Percentiles rank a stretch among this genome's conserved stretches.
Conservation (phyloP, 2,797 vertebrate genomes). For the Protonibea diacanthus region DNA sequence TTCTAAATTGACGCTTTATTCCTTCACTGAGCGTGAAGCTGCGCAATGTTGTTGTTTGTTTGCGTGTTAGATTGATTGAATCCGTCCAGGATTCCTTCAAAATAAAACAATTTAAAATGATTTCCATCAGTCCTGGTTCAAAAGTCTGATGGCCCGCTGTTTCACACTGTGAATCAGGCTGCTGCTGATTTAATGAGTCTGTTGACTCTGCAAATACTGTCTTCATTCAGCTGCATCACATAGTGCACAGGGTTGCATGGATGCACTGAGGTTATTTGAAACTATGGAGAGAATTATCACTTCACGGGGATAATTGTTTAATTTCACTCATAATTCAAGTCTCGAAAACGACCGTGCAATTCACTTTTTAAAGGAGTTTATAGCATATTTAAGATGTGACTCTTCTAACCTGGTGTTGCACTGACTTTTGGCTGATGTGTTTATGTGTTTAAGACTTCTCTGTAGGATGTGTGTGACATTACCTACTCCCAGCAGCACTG, state of each 20-base stretch:
- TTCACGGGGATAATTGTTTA: neutral
- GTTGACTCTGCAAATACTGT: slow-evolving; percentile 26
- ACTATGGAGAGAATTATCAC: neutral
- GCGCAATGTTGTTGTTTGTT: neutral
- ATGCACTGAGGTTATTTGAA: neutral
- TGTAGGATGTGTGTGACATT: slow-evolving; percentile 20
- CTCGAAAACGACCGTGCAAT: neutral
- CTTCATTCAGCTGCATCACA: slow-evolving; percentile 27
- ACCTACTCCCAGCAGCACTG: neutral
- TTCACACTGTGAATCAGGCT: slow-evolving; percentile 7
- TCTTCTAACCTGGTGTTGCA: neutral
- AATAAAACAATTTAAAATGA: neutral
- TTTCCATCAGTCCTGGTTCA: neutral
- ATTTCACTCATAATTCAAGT: neutral
- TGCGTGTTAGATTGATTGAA: neutral
- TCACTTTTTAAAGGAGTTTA: neutral
- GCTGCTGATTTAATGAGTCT: slow-evolving; percentile 33
- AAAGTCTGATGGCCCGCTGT: neutral
- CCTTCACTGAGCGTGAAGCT: neutral
- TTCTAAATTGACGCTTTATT: neutral
- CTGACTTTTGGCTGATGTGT: neutral
- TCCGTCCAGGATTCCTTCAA: neutral
- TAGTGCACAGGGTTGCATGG: slow-evolving; percentile 9
- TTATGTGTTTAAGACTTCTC: neutral
- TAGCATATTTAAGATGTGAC: neutral